phyloP scores from a whole-genome alignment of 2,113 vertebrate species.

The Callaeas wilsoni region DNA sequence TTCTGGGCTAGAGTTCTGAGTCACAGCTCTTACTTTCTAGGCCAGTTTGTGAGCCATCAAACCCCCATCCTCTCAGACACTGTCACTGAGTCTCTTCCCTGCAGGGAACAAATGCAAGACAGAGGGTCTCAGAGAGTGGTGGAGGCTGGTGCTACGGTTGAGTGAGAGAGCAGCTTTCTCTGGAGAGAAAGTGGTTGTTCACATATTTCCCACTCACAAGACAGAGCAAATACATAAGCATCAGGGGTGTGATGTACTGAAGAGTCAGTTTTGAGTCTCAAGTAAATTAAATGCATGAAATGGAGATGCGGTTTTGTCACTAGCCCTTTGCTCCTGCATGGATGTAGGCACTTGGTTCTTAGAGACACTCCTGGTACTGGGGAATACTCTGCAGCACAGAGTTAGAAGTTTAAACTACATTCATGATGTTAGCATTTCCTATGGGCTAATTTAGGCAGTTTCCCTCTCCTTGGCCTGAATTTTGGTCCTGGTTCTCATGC shows the following conservation, averaged over 20 bases:
- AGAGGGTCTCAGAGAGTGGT: background rate
- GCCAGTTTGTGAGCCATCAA: background rate
- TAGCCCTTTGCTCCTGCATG: background rate
- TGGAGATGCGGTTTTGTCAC: background rate
- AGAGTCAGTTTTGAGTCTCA: background rate
- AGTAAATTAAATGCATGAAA: background rate
- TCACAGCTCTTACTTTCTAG: background rate
- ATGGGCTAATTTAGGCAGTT: background rate
- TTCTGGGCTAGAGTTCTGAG: background rate
- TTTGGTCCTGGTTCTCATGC: background rate
- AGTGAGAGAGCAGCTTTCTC: background rate
- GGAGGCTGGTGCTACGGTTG: background rate
- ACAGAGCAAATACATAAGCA: background rate
- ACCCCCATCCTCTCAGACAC: background rate
- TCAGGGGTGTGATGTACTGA: background rate
- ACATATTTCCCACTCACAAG: background rate
- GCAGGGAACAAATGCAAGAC: background rate
- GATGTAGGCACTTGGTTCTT: background rate
- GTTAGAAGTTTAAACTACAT: background rate
- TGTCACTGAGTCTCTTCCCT: background rate
- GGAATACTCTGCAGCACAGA: background rate
- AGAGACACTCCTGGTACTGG: background rate
- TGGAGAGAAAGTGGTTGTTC: background rate
- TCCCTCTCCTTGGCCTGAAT: background rate
- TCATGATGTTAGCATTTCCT: background rate